Evolutionary conservation across 2,888 invertebrate species (phyloP).

Genomic region (Drosophila recens): DNA sequence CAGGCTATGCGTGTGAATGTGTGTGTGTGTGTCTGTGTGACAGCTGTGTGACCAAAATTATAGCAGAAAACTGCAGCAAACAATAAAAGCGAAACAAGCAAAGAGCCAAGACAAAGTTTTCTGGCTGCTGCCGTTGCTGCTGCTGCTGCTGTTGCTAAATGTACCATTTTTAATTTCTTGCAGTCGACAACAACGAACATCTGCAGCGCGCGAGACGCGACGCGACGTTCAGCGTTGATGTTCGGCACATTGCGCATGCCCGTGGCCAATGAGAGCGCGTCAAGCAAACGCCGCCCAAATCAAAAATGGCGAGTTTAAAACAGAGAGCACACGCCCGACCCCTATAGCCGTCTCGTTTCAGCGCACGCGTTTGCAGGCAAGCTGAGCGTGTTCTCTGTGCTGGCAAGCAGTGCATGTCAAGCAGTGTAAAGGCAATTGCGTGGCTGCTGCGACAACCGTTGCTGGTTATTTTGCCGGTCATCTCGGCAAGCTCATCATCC

Average conservation of each 20-base stretch:
- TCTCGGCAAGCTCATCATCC: constrained; percentile 58
- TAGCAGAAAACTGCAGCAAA: constrained; percentile 72
- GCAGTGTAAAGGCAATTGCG: constrained; percentile 51
- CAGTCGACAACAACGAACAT: constrained; percentile 76
- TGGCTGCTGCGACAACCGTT: constrained; percentile 32
- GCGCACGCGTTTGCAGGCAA: constrained; percentile 21
- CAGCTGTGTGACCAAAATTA: constrained; percentile 83
- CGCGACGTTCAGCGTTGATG: constrained; percentile 30
- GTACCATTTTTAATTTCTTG: constrained; percentile 79
- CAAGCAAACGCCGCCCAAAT: constrained; percentile 83
- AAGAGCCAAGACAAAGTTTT: constrained; percentile 70
- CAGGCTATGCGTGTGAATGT: constrained; percentile 16
- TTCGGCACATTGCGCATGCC: constrained; percentile 75
- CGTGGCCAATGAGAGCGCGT: constrained; percentile 80
- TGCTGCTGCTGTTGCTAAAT: constrained; percentile 47
- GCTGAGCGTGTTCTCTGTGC: background rate
- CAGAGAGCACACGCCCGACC: constrained; percentile 52
- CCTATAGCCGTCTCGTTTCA: constrained; percentile 45
- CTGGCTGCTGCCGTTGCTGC: constrained; percentile 36
- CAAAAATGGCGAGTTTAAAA: constrained; percentile 84
- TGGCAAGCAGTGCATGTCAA: constrained; percentile 56
- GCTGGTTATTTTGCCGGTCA: constrained; percentile 55
- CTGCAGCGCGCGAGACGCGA: constrained; percentile 61
- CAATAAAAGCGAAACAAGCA: constrained; percentile 70
- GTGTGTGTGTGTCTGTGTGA: constrained; percentile 68